A percentile compares a stretch with the other conserved stretches of the same genome.
phyloP scores from a whole-genome alignment of 2,888 invertebrate genomes.

The Lordiphosa fenestrarum region DNA sequence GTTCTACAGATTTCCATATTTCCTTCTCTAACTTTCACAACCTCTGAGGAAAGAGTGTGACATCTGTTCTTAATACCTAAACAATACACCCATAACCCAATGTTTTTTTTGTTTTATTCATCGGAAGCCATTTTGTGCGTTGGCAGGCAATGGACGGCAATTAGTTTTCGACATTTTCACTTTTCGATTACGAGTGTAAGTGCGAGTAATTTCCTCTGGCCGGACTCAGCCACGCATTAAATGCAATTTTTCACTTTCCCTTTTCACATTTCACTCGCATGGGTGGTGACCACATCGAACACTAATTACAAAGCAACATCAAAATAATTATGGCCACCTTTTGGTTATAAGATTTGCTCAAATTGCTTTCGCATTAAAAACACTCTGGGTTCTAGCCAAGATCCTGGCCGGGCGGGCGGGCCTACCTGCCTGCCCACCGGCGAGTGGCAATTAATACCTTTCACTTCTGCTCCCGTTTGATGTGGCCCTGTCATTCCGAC shows the following conservation, averaged over 20 bases:
- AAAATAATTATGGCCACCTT: slow-evolving; percentile 76
- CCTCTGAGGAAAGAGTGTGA: neutral
- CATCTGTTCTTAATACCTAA: slow-evolving; percentile 1
- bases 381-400: slow-evolving; percentile 39
- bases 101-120: neutral
- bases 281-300: slow-evolving; percentile 53
- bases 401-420: slow-evolving; percentile 31
- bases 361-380: slow-evolving; percentile 74
- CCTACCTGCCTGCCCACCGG: slow-evolving; percentile 63
- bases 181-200: slow-evolving; percentile 52
- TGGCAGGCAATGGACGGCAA: slow-evolving; percentile 38
- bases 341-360: slow-evolving; percentile 65
- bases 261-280: slow-evolving; percentile 30
- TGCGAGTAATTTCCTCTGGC: slow-evolving; percentile 61
- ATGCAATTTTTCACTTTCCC: slow-evolving; percentile 74
- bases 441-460: slow-evolving; percentile 70
- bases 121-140: slow-evolving; percentile 25
- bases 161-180: slow-evolving; percentile 55
- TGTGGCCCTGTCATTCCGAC: slow-evolving; percentile 55
- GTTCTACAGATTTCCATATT: too few species aligned
- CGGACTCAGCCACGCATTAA: slow-evolving; percentile 61
- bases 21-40: too few species aligned
- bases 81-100: neutral
- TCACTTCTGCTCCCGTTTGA: slow-evolving; percentile 62
- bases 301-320: slow-evolving; percentile 77